Percentiles rank a stretch among this genome's conserved stretches.
phyloP scores from a whole-genome alignment of 2,797 vertebrate species.

The Anabacerthia variegaticeps region DNA sequence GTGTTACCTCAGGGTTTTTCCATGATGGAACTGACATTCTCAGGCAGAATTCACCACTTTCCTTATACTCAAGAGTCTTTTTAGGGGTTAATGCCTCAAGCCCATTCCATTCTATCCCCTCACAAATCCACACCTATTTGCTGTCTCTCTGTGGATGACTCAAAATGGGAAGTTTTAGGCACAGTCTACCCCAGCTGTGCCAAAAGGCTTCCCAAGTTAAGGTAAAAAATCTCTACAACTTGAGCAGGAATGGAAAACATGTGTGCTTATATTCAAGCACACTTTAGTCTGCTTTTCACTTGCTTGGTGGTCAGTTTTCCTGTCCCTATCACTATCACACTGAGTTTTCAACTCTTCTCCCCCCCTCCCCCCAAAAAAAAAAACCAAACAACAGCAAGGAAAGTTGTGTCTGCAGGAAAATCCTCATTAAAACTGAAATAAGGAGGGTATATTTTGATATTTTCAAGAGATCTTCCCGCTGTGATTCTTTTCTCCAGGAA shows the following conservation, averaged over 20 bases:
- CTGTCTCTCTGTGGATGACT: not conserved
- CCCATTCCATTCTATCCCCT: not conserved
- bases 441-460: not conserved
- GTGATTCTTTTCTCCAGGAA: not conserved
- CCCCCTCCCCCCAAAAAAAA: not conserved
- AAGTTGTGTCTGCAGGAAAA: not conserved
- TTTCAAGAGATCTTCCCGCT: not conserved
- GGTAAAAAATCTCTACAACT: not conserved
- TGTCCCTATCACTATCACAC: not conserved
- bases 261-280: not conserved
- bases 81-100: not conserved
- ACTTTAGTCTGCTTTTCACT: not conserved
- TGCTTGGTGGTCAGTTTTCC: not conserved
- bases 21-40: not conserved
- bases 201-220: not conserved
- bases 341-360: not conserved
- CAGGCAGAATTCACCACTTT: not conserved
- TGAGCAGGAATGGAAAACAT: not conserved
- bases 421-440: not conserved
- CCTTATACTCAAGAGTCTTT: not conserved
- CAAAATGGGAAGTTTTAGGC: not conserved
- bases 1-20: not conserved
- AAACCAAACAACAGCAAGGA: not conserved
- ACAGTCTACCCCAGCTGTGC: not conserved
- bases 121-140: not conserved